These are phyloP conservation scores for Megalurothrips usitatus DNA, from an alignment of 2,888 invertebrate genomes.

Conservation along the genomic window DNA sequence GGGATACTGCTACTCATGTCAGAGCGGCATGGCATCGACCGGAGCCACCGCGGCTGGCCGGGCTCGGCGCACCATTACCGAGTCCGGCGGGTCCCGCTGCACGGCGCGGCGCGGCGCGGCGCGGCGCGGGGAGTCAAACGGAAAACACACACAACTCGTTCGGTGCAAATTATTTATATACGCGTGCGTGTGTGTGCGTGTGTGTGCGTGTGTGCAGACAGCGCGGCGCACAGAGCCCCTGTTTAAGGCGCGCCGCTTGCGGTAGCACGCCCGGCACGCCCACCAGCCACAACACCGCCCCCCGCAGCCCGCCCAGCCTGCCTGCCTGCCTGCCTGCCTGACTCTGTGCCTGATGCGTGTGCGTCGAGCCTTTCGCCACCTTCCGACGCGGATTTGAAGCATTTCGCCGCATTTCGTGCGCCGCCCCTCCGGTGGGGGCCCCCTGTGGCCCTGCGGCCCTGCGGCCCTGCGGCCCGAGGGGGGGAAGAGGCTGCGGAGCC, in stretches of 20 bases:
- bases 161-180: conserved; percentile 7
- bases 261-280: neutral
- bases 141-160: too few relatives aligned
- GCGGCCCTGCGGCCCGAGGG: too few relatives aligned
- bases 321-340: neutral
- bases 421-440: too few relatives aligned
- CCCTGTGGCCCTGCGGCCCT: too few relatives aligned
- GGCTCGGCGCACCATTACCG: neutral
- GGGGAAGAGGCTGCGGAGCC: too few relatives aligned
- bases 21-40: neutral
- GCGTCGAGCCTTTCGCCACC: too few relatives aligned
- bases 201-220: neutral
- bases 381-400: too few relatives aligned
- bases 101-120: neutral
- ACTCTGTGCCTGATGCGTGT: neutral
- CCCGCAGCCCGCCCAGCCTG: neutral
- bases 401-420: too few relatives aligned
- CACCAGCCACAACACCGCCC: neutral
- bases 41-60: neutral
- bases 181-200: neutral
- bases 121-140: neutral
- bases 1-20: neutral
- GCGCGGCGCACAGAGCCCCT: neutral
- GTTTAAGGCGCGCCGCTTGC: conserved; percentile 13
- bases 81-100: neutral